A percentile compares a stretch with the other conserved stretches of the same genome.
Evolutionary conservation across 2,888 invertebrate species (phyloP).

Genomic region (Proisotoma minuta): DNA sequence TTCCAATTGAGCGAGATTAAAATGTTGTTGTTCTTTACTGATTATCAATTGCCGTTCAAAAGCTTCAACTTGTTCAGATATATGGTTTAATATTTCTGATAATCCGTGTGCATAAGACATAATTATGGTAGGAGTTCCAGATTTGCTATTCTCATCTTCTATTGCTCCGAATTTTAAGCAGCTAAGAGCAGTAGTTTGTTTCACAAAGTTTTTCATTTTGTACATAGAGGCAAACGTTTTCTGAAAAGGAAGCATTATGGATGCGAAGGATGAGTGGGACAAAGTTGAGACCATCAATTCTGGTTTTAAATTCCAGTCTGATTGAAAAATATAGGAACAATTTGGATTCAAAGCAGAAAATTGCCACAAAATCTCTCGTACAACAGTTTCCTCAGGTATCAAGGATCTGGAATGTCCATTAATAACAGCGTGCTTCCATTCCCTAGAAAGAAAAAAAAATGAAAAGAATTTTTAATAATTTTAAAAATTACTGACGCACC

Average conservation of each 20-base stretch:
- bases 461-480: not conserved
- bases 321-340: conserved; percentile 27
- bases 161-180: too few species aligned
- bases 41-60: conserved; percentile 20
- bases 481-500: conserved; percentile 22
- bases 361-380: conserved; percentile 40
- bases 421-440: conserved; percentile 26
- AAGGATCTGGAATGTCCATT: not conserved
- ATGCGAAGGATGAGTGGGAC: conserved; percentile 14
- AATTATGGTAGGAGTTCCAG: conserved; percentile 20
- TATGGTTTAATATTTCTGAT: conserved; percentile 12
- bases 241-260: conserved; percentile 22
- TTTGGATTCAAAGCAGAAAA: conserved; percentile 17
- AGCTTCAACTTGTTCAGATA: conserved; percentile 10
- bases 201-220: conserved; percentile 21
- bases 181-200: not conserved
- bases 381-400: conserved; percentile 26
- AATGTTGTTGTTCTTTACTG: not conserved
- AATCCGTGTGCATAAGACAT: conserved; percentile 27
- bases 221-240: conserved; percentile 15
- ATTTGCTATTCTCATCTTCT: not conserved
- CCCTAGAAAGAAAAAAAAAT: conserved; percentile 27
- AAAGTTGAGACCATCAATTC: conserved; percentile 29
- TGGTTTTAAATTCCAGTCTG: conserved; percentile 26
- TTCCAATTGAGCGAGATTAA: not conserved